These are phyloP conservation scores for Hydroisotoma schaefferi DNA, from an alignment of 2,888 invertebrate genomes.

Conservation along the genomic window DNA sequence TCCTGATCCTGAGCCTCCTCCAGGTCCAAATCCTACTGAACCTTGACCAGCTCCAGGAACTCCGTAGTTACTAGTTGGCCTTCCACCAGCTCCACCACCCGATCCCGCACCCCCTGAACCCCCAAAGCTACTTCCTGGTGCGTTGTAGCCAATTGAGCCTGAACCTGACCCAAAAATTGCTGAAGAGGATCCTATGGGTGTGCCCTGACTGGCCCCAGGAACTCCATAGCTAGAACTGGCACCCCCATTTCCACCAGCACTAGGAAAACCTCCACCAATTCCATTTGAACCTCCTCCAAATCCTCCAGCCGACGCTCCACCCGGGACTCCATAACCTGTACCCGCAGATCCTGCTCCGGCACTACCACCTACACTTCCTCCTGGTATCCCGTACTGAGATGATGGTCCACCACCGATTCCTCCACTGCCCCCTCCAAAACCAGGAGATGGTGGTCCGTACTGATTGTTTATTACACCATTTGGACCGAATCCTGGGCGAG, in stretches of 20 bases:
- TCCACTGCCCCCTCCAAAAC: not conserved
- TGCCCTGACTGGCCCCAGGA: slow-evolving; percentile 1
- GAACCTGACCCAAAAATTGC: not conserved
- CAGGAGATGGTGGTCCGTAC: slow-evolving; percentile 5
- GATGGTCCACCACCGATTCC: slow-evolving; percentile 2
- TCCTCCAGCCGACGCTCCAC: not conserved
- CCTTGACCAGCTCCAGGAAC: slow-evolving; percentile 13
- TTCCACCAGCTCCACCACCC: slow-evolving; percentile 8
- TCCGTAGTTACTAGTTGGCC: slow-evolving; percentile 4
- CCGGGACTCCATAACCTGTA: not conserved
- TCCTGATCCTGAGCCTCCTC: not conserved
- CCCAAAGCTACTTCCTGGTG: slow-evolving; percentile 2
- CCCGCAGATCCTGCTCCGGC: not conserved
- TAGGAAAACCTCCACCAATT: not conserved
- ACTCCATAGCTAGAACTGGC: not conserved
- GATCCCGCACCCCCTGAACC: not conserved
- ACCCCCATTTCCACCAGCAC: slow-evolving; percentile 1
- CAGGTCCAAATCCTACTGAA: not conserved
- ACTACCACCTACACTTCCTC: not conserved
- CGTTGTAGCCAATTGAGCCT: not conserved
- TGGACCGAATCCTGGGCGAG: slow-evolving; percentile 1
- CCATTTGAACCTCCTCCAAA: not conserved
- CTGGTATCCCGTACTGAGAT: not conserved
- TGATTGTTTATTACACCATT: slow-evolving; percentile 4
- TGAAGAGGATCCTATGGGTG: not conserved